Conservation (phyloP, 2,113 vertebrate species). For the Laticauda colubrina region DNA sequence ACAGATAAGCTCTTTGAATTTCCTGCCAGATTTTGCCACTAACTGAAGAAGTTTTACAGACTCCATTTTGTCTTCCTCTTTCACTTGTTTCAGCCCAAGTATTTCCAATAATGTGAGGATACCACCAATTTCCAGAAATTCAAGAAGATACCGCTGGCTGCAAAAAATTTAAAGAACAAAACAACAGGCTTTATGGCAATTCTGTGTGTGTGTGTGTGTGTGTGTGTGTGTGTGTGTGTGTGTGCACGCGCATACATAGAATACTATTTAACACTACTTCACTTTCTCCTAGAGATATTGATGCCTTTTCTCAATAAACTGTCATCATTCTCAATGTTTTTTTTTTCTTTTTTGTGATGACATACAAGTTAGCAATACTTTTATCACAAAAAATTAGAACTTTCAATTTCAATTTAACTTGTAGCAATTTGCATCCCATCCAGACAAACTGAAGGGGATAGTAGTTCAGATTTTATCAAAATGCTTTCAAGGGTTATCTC, state of each 20-base stretch:
- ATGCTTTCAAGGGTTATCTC: neutral
- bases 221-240: too few species aligned
- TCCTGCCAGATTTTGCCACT: conserved; percentile 72
- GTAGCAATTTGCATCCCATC: neutral
- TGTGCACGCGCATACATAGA: neutral
- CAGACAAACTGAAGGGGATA: neutral
- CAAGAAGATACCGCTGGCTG: conserved; percentile 77
- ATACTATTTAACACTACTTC: neutral
- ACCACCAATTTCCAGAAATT: conserved; percentile 83
- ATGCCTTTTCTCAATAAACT: neutral
- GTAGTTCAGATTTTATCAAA: neutral
- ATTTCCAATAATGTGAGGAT: conserved; percentile 81
- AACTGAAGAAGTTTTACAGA: conserved; percentile 76
- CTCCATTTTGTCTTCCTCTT: conserved; percentile 75
- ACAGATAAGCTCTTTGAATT: conserved; percentile 85
- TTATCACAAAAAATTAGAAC: neutral
- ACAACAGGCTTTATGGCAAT: neutral
- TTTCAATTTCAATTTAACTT: neutral
- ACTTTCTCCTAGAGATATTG: neutral
- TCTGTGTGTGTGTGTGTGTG: neutral
- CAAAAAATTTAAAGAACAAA: conserved; percentile 15
- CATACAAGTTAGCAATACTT: neutral
- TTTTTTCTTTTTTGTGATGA: neutral
- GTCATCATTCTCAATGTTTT: neutral
- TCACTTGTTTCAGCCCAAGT: conserved; percentile 69